Evolutionary conservation across 2,888 invertebrate genomes (phyloP).

Genomic region (Villa cingulata): DNA sequence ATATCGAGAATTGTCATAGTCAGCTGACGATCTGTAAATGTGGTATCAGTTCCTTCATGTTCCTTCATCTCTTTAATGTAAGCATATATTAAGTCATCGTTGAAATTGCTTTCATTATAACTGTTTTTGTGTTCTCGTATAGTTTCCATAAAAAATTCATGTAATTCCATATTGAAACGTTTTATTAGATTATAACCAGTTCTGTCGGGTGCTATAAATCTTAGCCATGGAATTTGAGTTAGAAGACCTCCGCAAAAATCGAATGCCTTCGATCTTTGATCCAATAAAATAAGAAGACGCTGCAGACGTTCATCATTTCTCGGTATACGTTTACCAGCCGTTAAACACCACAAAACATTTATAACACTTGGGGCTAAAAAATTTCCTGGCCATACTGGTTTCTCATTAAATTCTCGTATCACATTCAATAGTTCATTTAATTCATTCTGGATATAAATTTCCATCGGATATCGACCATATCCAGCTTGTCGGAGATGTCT

Average conservation of each 20-base stretch:
- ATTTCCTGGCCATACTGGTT: conserved; percentile 27
- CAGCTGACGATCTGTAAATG: conserved; percentile 46
- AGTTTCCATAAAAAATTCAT: conserved; percentile 40
- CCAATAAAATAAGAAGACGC: conserved; percentile 38
- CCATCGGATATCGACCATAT: conserved; percentile 42
- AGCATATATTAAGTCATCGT: conserved; percentile 47
- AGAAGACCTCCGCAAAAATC: conserved; percentile 47
- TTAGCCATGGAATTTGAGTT: conserved; percentile 47
- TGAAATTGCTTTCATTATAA: conserved; percentile 35
- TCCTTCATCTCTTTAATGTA: conserved; percentile 47
- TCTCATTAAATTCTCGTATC: conserved; percentile 19
- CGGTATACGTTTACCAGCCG: conserved; percentile 40
- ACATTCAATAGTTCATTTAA: conserved; percentile 33
- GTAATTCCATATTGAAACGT: conserved; percentile 42
- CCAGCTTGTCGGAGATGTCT: conserved; percentile 42
- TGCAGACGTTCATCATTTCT: conserved; percentile 35
- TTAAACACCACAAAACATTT: conserved; percentile 51
- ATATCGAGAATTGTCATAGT: conserved; percentile 51
- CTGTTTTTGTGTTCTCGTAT: conserved; percentile 43
- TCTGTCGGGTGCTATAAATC: conserved; percentile 45
- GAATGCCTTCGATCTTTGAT: conserved; percentile 40
- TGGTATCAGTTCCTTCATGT: conserved; percentile 11
- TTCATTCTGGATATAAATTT: conserved; percentile 42
- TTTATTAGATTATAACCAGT: conserved; percentile 47
- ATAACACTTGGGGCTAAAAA: conserved; percentile 44